Conservation (phyloP, 2,888 invertebrate genomes). For the Drosophila affinis region DNA sequence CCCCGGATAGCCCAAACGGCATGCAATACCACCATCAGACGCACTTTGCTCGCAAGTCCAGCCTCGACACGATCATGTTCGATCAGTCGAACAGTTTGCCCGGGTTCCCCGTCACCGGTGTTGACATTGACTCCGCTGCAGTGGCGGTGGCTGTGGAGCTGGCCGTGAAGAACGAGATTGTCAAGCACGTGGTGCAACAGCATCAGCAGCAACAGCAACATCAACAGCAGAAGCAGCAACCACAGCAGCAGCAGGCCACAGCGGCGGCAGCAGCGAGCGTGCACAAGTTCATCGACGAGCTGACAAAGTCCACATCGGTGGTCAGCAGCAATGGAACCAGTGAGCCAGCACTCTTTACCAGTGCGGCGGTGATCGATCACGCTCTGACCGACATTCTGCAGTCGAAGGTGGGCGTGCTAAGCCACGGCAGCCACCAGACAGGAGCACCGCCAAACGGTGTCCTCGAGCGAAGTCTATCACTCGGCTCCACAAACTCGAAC, state of each 20-base stretch:
- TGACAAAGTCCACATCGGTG: conserved; percentile 77
- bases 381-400: conserved; percentile 80
- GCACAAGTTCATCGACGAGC: conserved; percentile 78
- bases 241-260: conserved; percentile 83
- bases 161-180: conserved; percentile 86
- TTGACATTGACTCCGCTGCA: conserved; percentile 71
- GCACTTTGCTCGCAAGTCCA: conserved; percentile 75
- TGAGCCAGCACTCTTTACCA: conserved; percentile 69
- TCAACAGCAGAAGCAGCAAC: conserved; percentile 85
- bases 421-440: not conserved
- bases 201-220: conserved; percentile 85
- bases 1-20: conserved; percentile 77
- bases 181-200: conserved; percentile 85
- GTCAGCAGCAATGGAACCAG: conserved; percentile 59
- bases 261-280: conserved; percentile 84
- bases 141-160: conserved; percentile 81
- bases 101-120: conserved; percentile 72
- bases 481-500: conserved; percentile 80
- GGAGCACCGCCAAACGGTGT: conserved; percentile 49
- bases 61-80: conserved; percentile 81
- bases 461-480: conserved; percentile 83
- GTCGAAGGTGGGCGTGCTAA: conserved; percentile 61
- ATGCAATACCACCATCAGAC: conserved; percentile 68
- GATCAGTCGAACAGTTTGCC: conserved; percentile 80
- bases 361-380: conserved; percentile 76